Percentiles rank a stretch among this genome's conserved stretches.
Conservation (phyloP, 1,140 invertebrate genomes). For the Melitaea cinxia region DNA sequence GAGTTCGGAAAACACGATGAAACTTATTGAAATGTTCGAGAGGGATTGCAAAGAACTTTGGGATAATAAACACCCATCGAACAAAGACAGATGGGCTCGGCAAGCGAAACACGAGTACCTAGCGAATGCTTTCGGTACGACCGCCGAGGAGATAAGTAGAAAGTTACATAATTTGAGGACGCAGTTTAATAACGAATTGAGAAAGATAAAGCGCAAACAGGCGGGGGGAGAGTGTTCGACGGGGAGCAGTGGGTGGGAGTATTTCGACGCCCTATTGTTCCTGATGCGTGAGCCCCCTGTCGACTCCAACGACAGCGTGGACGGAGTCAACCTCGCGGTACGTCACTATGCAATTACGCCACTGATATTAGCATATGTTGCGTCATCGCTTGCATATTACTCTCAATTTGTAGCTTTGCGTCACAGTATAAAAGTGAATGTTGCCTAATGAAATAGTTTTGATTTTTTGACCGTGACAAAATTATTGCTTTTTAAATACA, state of each 20-base stretch:
- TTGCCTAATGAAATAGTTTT: background rate
- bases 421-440: conserved; percentile 4
- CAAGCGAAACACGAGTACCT: conserved; percentile 59
- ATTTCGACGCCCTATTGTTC: conserved; percentile 71
- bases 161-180: conserved; percentile 73
- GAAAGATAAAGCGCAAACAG: conserved; percentile 65
- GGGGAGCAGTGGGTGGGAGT: conserved; percentile 67
- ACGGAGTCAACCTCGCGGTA: conserved; percentile 69
- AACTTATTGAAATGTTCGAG: conserved; percentile 60
- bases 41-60: conserved; percentile 68
- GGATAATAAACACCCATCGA: conserved; percentile 59
- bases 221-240: conserved; percentile 43
- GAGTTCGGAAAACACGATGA: conserved; percentile 64
- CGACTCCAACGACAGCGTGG: conserved; percentile 55
- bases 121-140: conserved; percentile 60
- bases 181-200: conserved; percentile 71
- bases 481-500: background rate
- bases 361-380: conserved; percentile 2
- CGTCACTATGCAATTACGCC: conserved; percentile 19
- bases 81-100: conserved; percentile 54
- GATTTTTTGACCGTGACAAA: background rate
- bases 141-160: conserved; percentile 63
- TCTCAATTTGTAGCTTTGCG: conserved; percentile 2
- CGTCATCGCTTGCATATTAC: conserved; percentile 1
- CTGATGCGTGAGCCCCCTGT: conserved; percentile 50